Evolutionary conservation across 1,140 invertebrate genomes (phyloP), one percentile per base, ranked within the genome.

Genomic region (Drosophila willistoni): DNA sequence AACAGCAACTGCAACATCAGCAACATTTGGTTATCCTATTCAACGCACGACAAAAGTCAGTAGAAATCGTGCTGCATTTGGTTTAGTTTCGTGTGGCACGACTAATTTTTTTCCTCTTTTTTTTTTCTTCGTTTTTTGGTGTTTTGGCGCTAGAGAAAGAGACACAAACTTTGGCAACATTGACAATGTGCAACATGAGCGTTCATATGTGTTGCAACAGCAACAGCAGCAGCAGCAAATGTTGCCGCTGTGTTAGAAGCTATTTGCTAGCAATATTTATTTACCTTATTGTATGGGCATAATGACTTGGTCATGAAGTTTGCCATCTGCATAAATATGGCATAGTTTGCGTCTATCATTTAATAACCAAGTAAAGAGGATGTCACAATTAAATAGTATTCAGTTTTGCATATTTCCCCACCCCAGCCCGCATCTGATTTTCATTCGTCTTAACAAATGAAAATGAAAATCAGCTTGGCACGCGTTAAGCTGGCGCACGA

Each of bases 401-500:
- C 29, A 29, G 5, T 29, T 29, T 29, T 29, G 29, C 29, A 29
- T 29, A 29, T 7, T 59, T 36, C 47, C 56, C 61, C 14, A 41
- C 56, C 42, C 47, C 36, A n/a, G n/a, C 44, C 33, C 34, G 42
- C 9, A 19, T 22, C 36, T 19, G 7, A 12, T 14, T 25, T 41
- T 25, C n/a, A 7, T 19, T 14, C 5, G 33, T 36, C 47, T 55
- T 59, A 63, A 60, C 60, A 73, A 71, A 89, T 89, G 84, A 89
- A 87, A 87, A 89, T 81, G 84, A 87, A 87, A 87, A 87, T 87
- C 80, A 86, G 80, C 83, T 60, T 80, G 85, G 84, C 84, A 87
- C 84, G 84, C 84, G 84, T 77, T 87, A 55, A 60, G 80, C 68
- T 62, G 80, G 69, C 84, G 84, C 84, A 87, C 84, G 84, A 89